Conservation (phyloP, 2,888 invertebrate species). For the Diaprepes abbreviatus region DNA sequence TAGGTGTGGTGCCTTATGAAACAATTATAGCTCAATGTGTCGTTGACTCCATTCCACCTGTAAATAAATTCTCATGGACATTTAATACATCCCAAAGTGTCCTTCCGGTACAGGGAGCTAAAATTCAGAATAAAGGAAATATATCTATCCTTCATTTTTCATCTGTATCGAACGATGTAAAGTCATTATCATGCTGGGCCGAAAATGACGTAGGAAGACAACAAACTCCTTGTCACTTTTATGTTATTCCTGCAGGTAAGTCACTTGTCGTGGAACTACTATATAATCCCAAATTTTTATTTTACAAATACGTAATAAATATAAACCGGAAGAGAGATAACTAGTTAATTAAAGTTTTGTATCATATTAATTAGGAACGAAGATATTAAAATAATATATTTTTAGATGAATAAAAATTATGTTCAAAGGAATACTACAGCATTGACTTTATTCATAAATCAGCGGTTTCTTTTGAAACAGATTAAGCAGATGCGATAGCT, state of each 20-base stretch:
- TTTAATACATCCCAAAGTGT: constrained; percentile 83
- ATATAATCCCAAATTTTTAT: too few species aligned
- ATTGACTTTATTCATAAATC: too few species aligned
- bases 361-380: too few species aligned
- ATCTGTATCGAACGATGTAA: constrained; percentile 76
- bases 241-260: constrained; percentile 86
- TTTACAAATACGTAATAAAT: too few species aligned
- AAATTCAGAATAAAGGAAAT: constrained; percentile 70
- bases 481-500: too few species aligned
- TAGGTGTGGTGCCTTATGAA: constrained; percentile 82
- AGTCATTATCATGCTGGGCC: constrained; percentile 90
- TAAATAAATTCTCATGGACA: constrained; percentile 86
- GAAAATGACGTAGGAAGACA: constrained; percentile 88
- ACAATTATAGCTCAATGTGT: constrained; percentile 83
- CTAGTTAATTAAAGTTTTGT: too few species aligned
- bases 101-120: constrained; percentile 77
- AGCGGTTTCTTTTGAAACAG: too few species aligned
- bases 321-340: too few species aligned
- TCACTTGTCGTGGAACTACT: too few species aligned
- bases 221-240: constrained; percentile 84
- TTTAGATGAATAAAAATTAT: too few species aligned
- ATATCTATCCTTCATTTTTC: constrained; percentile 72
- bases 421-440: too few species aligned
- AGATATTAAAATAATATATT: too few species aligned
- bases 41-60: constrained; percentile 83